Conservation (phyloP, 64 coral and sea anemone species). For the Porites australiensis region DNA sequence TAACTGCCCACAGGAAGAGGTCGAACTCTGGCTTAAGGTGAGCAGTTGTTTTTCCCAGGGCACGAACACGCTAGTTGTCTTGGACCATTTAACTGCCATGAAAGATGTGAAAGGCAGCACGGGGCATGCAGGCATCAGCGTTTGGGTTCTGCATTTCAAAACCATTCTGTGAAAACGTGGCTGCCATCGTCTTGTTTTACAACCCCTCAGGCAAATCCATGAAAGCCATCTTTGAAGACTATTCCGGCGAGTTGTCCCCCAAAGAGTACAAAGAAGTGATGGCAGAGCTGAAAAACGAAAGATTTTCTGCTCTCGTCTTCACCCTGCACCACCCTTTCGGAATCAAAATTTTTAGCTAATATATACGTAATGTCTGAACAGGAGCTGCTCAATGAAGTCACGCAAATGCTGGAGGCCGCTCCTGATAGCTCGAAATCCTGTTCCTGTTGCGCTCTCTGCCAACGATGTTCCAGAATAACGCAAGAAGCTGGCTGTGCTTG, state of each 20-base stretch:
- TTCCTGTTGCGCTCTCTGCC: too few relatives aligned
- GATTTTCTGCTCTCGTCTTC: too few relatives aligned
- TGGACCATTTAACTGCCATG: conserved; percentile 29
- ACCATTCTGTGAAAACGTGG: conserved; percentile 17
- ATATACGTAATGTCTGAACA: too few relatives aligned
- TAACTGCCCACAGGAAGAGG: not conserved
- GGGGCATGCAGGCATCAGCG: not conserved
- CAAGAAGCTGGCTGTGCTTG: too few relatives aligned
- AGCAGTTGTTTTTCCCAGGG: not conserved
- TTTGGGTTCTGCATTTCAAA: conserved; percentile 51
- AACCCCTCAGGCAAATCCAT: not conserved
- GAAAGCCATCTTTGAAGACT: not conserved
- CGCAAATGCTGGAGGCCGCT: too few relatives aligned
- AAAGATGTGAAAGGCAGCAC: conserved; percentile 28
- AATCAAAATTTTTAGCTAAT: too few relatives aligned
- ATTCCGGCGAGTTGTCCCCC: not conserved
- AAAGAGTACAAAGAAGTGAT: not conserved
- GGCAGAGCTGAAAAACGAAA: too few relatives aligned
- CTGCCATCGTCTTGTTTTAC: conserved; percentile 8
- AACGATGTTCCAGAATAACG: too few relatives aligned
- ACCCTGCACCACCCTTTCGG: too few relatives aligned
- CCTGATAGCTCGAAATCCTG: too few relatives aligned
- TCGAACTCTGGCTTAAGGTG: conserved; percentile 15
- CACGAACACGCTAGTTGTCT: conserved; percentile 34
- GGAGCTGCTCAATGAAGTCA: too few relatives aligned